Percentiles rank a stretch among this genome's conserved stretches.
Evolutionary conservation across 2,797 vertebrate genomes (phyloP).

Genomic region (Chaetophractus vellerosus): DNA sequence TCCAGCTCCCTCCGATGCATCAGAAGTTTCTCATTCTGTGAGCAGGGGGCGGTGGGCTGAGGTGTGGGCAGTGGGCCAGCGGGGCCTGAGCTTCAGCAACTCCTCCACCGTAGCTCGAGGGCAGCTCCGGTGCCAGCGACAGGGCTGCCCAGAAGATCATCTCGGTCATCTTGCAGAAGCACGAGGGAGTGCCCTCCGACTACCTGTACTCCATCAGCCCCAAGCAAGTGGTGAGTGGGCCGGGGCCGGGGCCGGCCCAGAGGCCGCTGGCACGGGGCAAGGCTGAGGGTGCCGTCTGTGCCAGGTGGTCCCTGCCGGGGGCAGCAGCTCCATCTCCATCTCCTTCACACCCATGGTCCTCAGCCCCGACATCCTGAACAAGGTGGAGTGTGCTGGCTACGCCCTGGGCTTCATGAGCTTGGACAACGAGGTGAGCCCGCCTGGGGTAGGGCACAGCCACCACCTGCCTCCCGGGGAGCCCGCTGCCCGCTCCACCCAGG

Average conservation of each 20-base stretch:
- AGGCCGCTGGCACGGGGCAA: background rate
- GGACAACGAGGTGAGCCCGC: slow-evolving; percentile 91
- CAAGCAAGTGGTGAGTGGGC: slow-evolving; percentile 92
- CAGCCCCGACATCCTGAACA: slow-evolving; percentile 73
- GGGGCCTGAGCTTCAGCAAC: background rate
- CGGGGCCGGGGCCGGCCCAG: background rate
- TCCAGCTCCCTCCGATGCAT: background rate
- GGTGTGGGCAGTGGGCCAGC: background rate
- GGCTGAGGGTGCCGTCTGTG: background rate
- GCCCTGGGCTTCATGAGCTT: slow-evolving; percentile 95
- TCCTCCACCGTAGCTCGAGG: slow-evolving; percentile 4
- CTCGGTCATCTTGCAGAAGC: slow-evolving; percentile 91
- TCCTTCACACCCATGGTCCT: slow-evolving; percentile 94
- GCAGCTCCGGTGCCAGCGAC: background rate
- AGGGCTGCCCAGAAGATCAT: slow-evolving; percentile 86
- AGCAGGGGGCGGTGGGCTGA: background rate
- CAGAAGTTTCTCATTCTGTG: background rate
- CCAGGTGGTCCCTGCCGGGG: slow-evolving; percentile 94
- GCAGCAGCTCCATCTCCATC: slow-evolving; percentile 90
- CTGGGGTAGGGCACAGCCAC: background rate
- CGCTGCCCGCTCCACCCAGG: background rate
- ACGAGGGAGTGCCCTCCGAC: slow-evolving; percentile 92
- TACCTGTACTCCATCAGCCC: slow-evolving; percentile 94
- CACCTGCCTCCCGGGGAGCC: background rate
- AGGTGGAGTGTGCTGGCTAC: slow-evolving; percentile 90